Conservation (phyloP, 2,797 vertebrate species). For the Fringilla coelebs region DNA sequence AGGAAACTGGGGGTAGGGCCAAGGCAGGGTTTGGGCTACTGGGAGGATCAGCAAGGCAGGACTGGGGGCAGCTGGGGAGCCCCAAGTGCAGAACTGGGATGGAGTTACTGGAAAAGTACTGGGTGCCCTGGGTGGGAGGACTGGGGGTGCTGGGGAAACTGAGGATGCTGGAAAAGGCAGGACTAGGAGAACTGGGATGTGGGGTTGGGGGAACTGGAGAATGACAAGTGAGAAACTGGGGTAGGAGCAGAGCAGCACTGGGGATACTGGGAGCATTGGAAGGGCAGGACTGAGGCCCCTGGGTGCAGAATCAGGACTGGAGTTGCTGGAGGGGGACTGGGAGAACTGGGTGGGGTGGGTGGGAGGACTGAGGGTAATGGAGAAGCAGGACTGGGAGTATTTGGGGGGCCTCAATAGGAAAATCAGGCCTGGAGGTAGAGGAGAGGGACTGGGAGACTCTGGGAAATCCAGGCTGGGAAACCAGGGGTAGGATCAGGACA, state of each 20-base stretch:
- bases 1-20: no score
- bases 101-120: background rate
- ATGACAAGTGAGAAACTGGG: background rate
- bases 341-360: background rate
- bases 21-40: background rate
- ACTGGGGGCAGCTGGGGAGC: accelerated
- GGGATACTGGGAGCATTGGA: background rate
- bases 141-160: background rate
- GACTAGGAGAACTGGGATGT: background rate
- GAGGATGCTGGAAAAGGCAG: background rate
- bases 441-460: background rate
- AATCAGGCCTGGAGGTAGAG: background rate
- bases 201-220: background rate
- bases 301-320: background rate
- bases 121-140: background rate
- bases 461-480: background rate
- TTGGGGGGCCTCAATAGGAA: background rate
- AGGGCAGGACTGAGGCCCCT: no score
- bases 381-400: background rate
- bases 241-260: background rate
- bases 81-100: background rate
- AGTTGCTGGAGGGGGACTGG: background rate
- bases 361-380: background rate
- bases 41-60: background rate
- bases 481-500: background rate